These are phyloP conservation scores for Frieseomelitta varia DNA, from an alignment of 1,140 invertebrate species.

Conservation along the genomic window DNA sequence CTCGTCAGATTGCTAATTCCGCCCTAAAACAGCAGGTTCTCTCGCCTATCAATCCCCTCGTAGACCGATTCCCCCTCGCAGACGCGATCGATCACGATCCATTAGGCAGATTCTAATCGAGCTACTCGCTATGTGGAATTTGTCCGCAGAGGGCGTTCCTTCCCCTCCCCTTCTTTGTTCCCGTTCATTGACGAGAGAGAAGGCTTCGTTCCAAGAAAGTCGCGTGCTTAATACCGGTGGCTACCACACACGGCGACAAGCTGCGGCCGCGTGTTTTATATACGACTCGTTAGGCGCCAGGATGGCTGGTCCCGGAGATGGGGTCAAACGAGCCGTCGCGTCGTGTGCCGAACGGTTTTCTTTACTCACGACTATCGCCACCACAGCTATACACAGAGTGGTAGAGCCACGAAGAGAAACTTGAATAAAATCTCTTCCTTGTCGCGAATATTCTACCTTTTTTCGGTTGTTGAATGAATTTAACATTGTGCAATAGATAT, in stretches of 20 bases:
- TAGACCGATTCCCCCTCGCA: background rate
- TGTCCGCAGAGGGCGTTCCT: conserved; percentile 18
- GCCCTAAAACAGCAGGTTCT: background rate
- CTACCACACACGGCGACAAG: conserved; percentile 30
- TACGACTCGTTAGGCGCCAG: conserved; percentile 63
- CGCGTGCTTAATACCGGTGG: conserved; percentile 52
- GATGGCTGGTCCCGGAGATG: conserved; percentile 39
- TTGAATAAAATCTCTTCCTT: background rate
- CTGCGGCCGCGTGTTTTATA: conserved; percentile 52
- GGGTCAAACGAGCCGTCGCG: conserved; percentile 53
- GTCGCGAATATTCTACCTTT: background rate
- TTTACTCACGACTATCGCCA: background rate
- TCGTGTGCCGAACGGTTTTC: conserved; percentile 29
- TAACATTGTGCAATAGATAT: too few species aligned
- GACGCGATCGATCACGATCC: conserved; percentile 30
- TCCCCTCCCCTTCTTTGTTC: conserved; percentile 29
- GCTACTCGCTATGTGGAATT: conserved; percentile 5
- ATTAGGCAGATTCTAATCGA: conserved; percentile 36
- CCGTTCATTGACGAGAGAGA: conserved; percentile 24
- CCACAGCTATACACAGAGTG: background rate
- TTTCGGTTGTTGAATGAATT: too few species aligned
- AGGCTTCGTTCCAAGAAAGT: conserved; percentile 47
- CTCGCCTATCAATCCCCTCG: background rate
- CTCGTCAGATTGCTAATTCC: background rate
- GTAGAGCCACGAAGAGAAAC: background rate